These are phyloP conservation scores for Chionoecetes opilio DNA, from an alignment of 1,140 invertebrate genomes.

Conservation along the genomic window DNA sequence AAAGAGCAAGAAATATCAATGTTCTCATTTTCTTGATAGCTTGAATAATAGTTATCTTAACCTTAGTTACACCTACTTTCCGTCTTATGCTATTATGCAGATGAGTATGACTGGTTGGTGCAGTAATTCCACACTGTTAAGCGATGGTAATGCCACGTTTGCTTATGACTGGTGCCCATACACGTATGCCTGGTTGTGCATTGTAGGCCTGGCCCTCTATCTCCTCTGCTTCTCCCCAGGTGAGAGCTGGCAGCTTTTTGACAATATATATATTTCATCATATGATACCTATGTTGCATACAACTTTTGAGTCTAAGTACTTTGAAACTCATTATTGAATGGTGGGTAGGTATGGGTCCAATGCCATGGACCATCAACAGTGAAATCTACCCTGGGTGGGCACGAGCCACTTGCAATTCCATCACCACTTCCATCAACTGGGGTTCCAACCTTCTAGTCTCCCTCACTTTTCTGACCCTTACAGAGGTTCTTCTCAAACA, in stretches of 20 bases:
- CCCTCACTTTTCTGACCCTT: slow-evolving; percentile 86
- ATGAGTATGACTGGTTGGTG: slow-evolving; percentile 67
- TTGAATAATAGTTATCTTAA: slow-evolving; percentile 36
- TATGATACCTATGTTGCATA: too few species aligned
- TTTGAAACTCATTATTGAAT: too few species aligned
- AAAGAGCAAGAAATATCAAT: background rate
- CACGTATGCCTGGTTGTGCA: slow-evolving; percentile 85
- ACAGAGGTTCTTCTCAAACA: slow-evolving; percentile 82
- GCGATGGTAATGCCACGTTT: slow-evolving; percentile 80
- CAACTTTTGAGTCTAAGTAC: too few species aligned
- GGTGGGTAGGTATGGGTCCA: slow-evolving; percentile 85
- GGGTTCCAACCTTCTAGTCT: slow-evolving; percentile 87
- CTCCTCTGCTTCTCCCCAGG: slow-evolving; percentile 79
- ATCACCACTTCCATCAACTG: slow-evolving; percentile 87
- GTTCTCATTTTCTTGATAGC: background rate
- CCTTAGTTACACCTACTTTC: background rate
- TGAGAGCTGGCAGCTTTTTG: too few species aligned
- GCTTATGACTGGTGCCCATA: slow-evolving; percentile 85
- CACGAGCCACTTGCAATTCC: slow-evolving; percentile 86
- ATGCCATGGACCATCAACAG: slow-evolving; percentile 89
- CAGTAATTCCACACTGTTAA: slow-evolving; percentile 75
- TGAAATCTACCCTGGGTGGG: slow-evolving; percentile 88
- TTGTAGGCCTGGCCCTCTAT: slow-evolving; percentile 85
- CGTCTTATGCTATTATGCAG: slow-evolving; percentile 12
- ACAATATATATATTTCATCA: background rate